Percentiles rank a stretch among this genome's conserved stretches.
Conservation (phyloP, 1,140 invertebrate species). For the Danaus plexippus region DNA sequence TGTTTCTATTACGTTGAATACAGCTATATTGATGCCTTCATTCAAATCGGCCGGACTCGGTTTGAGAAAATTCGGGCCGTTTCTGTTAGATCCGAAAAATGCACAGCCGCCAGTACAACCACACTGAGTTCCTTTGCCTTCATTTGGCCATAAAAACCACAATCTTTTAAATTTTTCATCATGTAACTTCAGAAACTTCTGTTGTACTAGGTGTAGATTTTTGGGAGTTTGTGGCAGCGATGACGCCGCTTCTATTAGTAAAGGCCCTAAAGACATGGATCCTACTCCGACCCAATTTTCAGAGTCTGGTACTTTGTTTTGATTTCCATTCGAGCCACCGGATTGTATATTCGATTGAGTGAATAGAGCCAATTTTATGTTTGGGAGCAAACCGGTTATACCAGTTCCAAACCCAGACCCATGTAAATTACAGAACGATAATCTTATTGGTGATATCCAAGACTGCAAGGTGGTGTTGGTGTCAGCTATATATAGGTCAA, state of each 20-base stretch:
- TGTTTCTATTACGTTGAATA: constrained; percentile 67
- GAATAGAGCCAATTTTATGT: constrained; percentile 69
- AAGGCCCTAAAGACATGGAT: constrained; percentile 88
- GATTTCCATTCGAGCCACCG: constrained; percentile 48
- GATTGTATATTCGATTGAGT: constrained; percentile 68
- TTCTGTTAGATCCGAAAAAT: constrained; percentile 93
- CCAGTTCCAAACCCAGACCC: constrained; percentile 91
- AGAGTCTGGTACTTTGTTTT: constrained; percentile 60
- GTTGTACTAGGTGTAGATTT: constrained; percentile 83
- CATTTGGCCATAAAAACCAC: constrained; percentile 94
- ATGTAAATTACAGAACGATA: constrained; percentile 95
- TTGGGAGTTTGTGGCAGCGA: constrained; percentile 82
- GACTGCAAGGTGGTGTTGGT: constrained; percentile 88
- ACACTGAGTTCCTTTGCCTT: constrained; percentile 80
- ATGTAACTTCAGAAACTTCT: constrained; percentile 90
- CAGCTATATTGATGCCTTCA: constrained; percentile 86
- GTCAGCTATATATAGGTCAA: constrained; percentile 94
- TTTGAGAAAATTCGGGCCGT: constrained; percentile 90
- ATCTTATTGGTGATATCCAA: constrained; percentile 89
- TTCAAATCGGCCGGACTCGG: constrained; percentile 83
- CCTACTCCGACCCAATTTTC: constrained; percentile 95
- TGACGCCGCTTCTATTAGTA: constrained; percentile 93
- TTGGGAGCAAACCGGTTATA: constrained; percentile 89
- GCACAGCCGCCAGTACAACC: constrained; percentile 95
- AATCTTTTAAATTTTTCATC: constrained; percentile 90